Conservation (phyloP, 2,888 invertebrate species). For the Cenopis cana region DNA sequence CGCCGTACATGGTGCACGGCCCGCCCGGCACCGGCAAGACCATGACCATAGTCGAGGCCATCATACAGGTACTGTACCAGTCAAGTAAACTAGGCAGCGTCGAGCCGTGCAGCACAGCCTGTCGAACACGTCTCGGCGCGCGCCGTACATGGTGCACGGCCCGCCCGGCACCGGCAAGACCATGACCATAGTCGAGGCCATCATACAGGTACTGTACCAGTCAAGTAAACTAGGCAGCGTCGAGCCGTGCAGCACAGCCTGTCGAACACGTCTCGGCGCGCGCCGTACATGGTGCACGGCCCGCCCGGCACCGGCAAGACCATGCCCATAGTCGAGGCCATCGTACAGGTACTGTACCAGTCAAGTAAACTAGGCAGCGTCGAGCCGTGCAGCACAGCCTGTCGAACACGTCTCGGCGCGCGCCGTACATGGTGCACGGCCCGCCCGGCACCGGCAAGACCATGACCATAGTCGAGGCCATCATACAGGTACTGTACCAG, state of each 20-base stretch:
- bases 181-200: conserved; percentile 72
- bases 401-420: conserved; percentile 85
- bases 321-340: conserved; percentile 72
- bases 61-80: conserved; percentile 60
- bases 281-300: conserved; percentile 92
- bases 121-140: conserved; percentile 84
- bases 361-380: too few species aligned
- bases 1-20: conserved; percentile 92
- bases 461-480: conserved; percentile 72
- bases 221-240: too few species aligned
- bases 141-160: conserved; percentile 92
- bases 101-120: conserved; percentile 87
- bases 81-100: conserved; percentile 55
- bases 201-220: conserved; percentile 60
- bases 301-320: conserved; percentile 93
- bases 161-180: conserved; percentile 93
- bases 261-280: conserved; percentile 85
- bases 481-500: conserved; percentile 60
- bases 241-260: too few species aligned
- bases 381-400: too few species aligned
- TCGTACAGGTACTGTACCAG: conserved; percentile 60
- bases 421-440: conserved; percentile 92
- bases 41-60: conserved; percentile 72
- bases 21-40: conserved; percentile 93
- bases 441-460: conserved; percentile 93